These are phyloP conservation scores for Dryobates pubescens DNA, from an alignment of 2,797 vertebrate genomes.

Conservation along the genomic window DNA sequence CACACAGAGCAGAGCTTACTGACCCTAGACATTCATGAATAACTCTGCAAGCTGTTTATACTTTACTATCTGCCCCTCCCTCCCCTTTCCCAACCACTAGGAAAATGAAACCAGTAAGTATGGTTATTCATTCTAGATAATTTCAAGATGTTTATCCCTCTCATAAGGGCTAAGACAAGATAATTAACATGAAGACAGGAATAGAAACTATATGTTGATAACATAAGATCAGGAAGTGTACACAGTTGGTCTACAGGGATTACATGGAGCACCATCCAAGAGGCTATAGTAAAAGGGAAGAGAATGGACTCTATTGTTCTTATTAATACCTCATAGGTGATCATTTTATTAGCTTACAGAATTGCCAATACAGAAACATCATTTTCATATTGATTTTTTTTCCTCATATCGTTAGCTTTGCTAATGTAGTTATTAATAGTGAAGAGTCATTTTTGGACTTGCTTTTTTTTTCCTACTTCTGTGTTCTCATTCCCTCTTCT, in stretches of 20 bases:
- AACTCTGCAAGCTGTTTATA: background rate
- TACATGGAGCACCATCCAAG: background rate
- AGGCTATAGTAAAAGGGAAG: background rate
- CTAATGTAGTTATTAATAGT: background rate
- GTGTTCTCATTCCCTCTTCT: background rate
- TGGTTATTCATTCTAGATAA: background rate
- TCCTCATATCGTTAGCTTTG: background rate
- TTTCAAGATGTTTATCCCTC: background rate
- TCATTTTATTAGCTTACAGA: background rate
- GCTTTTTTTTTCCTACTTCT: background rate
- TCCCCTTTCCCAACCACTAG: background rate
- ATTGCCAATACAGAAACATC: background rate
- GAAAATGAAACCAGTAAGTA: background rate
- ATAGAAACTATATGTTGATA: conserved; percentile 5
- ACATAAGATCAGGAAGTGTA: background rate
- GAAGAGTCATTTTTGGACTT: background rate
- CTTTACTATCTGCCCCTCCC: background rate
- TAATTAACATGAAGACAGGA: conserved; percentile 8
- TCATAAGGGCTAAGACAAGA: background rate
- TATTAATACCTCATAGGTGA: background rate
- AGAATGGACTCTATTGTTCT: background rate
- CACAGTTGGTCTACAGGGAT: background rate
- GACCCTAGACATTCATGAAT: background rate
- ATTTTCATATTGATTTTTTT: background rate
- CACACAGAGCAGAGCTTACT: background rate